Base-by-base conservation (phyloP, 53 echinoderm and acorn worm genomes). In the Antedon mediterranea region DNA sequence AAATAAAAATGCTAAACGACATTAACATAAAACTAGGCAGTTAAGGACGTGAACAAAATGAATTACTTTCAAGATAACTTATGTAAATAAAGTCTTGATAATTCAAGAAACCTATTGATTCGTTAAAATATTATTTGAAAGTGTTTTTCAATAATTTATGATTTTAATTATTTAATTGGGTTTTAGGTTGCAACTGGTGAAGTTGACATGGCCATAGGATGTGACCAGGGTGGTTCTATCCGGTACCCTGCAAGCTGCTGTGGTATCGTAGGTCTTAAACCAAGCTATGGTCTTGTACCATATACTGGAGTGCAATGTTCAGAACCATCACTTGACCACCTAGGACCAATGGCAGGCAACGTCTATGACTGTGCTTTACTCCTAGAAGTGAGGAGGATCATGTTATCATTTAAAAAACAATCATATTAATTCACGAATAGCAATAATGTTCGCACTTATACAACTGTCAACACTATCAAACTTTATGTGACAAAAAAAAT, bases 181-280 rank as follows among this genome's bases (percentile, higher is more conserved):
- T 29, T 8, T 28, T 34, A 80, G 81, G 87, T 80, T 34, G 77
- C 84, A 15, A 31, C 37, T 8, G 78, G 78, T 23, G 88, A 78
- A 26, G 88, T 81, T 3, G 88, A 88, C 73, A 43, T 88, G 84
- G 84, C 88, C 0, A 78, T 88, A 26, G 86, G 90, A 4, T 82
- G 90, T 2, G 86, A 90, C 72, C 90, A 90, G 74, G 90, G 86
- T 14, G 90, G 90, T 28, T 90, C 90, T 20, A 72, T 90, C 31
- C 75, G 90, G 8, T 43, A 84, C 2, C 90, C 90, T 0, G 81
- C 90, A n/a, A 34, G 71, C 30, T 90, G 86, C 81, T 78, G 78
- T 33, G 90, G 90, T 0, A 76, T 84, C 30, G 90, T 90, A 4
- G 90, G 90, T 8, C 76, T 86, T 30, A 90, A 90, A 73, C 90